Evolutionary conservation across 2,797 vertebrate species (phyloP), one percentile per base, ranked within the genome.

Genomic region (Enteromius anoplus): DNA sequence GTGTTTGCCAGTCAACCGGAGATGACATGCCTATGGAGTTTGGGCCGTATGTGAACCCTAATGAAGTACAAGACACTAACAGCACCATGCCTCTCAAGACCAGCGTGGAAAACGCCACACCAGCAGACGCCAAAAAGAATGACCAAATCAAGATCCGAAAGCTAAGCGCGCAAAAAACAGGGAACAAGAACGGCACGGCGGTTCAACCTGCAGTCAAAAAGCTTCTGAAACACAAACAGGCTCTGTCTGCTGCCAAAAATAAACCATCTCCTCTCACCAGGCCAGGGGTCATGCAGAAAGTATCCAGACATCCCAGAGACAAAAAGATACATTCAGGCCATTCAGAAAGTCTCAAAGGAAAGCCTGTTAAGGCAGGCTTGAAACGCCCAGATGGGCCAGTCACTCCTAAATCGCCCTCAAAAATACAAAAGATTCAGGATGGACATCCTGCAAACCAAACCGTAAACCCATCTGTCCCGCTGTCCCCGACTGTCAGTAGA

Each of bases 401-500:
- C 11, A 91, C 93, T 64, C 72, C 90, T 86, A 83, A 91, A 89
- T 84, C 93, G 94, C 69, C 93, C 89, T 86, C 93, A 69, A 98
- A 99, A 93, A 91, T 96, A 73, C 97, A 94, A 66, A 98, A 96
- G 92, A 91, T 93, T 85, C 96, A 84, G 19, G 88, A 77, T 29
- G 89, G 92, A 29, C 87, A 80, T 55, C 89, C 92, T 1, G 75
- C 34, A 84, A 96, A 94, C 87, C 91, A 90, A 81, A 94, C 91
- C 80, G 84, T 87, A 87, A 91, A 94, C 88, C 79, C 86, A 73
- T 85, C 95, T 90, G 88, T 82, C 85, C 86, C 88, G 79, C 87
- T 86, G 29, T 83, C 92, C 86, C 12, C 89, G 7, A 60, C 87
- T 75, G 62, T 60, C 15, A 93, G 92, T 66, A 97, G 94, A 88